phyloP scores from a whole-genome alignment of 2,113 vertebrate genomes.

The human (Homo sapiens) region GRCh38 chr6:104438001-104438500 shows the following conservation, averaged over 20 bases:
- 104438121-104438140: neutral
- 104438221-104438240: neutral
- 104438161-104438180: neutral
- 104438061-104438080: too few species aligned
- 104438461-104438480: neutral
- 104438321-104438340: neutral
- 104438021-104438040: too few species aligned
- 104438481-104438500: neutral
- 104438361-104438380: conserved; percentile 3
- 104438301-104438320: neutral
- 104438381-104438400: neutral
- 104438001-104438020: too few species aligned
- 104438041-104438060: too few species aligned
- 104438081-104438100: neutral
- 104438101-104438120: neutral
- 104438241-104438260: neutral
- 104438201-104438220: neutral
- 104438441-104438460: neutral
- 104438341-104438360: neutral
- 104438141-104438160: neutral
- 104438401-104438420: neutral
- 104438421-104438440: neutral
- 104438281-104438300: neutral
- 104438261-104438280: neutral
- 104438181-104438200: neutral